These are phyloP conservation scores for Salarias fasciatus DNA, from an alignment of 2,797 vertebrate species.

Conservation along the genomic window DNA sequence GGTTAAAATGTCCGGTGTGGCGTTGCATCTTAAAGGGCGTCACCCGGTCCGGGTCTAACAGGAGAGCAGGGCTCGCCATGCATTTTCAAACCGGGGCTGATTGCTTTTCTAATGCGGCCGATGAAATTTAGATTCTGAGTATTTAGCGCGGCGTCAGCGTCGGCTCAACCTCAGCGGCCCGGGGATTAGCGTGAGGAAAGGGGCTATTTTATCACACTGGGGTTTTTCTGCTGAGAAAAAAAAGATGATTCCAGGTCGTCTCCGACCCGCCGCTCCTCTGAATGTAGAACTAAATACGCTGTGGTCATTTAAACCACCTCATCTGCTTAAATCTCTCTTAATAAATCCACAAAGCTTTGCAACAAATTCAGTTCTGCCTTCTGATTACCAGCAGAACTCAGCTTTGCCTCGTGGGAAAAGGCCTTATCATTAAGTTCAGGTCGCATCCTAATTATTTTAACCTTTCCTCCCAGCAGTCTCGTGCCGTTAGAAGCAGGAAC, in stretches of 20 bases:
- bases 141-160: constrained; percentile 67
- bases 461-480: constrained; percentile 2
- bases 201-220: constrained; percentile 62
- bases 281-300: constrained; percentile 56
- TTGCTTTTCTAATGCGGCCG: constrained; percentile 58
- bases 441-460: neutral
- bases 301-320: neutral
- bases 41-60: constrained; percentile 7
- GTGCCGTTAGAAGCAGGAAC: constrained; percentile 1
- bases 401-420: constrained; percentile 1
- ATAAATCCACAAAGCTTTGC: constrained; percentile 24
- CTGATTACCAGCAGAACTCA: constrained; percentile 29
- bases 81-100: constrained; percentile 58
- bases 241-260: constrained; percentile 48
- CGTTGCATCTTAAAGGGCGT: too few relatives aligned
- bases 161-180: constrained; percentile 55
- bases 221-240: constrained; percentile 43
- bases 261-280: constrained; percentile 30
- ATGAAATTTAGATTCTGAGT: constrained; percentile 64
- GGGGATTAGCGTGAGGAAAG: constrained; percentile 65
- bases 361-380: constrained; percentile 17
- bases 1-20: constrained; percentile 6
- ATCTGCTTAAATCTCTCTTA: too few relatives aligned
- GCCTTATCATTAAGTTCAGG: neutral
- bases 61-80: constrained; percentile 26